A percentile compares a stretch with the other conserved stretches of the same genome.
phyloP scores from a whole-genome alignment of 1,140 invertebrate genomes.

The Hesperophylax magnus region DNA sequence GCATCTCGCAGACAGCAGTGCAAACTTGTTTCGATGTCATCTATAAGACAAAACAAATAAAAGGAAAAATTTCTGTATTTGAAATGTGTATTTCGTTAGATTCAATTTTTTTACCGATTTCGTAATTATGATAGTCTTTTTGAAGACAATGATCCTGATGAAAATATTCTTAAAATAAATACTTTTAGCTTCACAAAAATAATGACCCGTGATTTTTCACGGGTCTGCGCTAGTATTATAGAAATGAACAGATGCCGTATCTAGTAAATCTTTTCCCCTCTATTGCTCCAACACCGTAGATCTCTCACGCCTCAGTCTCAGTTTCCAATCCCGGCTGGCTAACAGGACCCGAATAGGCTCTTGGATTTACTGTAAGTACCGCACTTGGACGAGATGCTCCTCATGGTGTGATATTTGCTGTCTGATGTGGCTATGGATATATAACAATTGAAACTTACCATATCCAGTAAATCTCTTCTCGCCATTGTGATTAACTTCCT shows the following conservation, averaged over 20 bases:
- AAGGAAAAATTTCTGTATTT: background rate
- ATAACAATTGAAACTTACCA: background rate
- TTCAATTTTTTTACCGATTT: too few species aligned
- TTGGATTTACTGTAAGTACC: conserved; percentile 54
- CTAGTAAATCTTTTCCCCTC: background rate
- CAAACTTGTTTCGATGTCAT: conserved; percentile 48
- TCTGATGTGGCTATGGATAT: background rate
- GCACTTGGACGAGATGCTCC: conserved; percentile 51
- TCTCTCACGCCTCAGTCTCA: conserved; percentile 40
- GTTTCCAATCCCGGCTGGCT: conserved; percentile 49
- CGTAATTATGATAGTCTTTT: too few species aligned
- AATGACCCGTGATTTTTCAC: too few species aligned
- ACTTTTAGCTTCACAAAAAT: too few species aligned
- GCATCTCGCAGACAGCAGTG: conserved; percentile 50
- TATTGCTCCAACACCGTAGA: conserved; percentile 43
- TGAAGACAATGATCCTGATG: too few species aligned
- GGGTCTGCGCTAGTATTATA: too few species aligned
- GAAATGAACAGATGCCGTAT: too few species aligned
- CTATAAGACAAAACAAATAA: background rate
- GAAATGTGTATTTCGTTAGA: too few species aligned
- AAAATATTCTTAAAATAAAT: too few species aligned
- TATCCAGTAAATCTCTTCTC: background rate
- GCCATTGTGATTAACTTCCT: conserved; percentile 14
- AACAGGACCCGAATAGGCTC: conserved; percentile 49
- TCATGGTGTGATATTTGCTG: conserved; percentile 48